A percentile compares a stretch with the other conserved stretches of the same genome.
Conservation (phyloP, 1,140 invertebrate species). For the Pantala flavescens region DNA sequence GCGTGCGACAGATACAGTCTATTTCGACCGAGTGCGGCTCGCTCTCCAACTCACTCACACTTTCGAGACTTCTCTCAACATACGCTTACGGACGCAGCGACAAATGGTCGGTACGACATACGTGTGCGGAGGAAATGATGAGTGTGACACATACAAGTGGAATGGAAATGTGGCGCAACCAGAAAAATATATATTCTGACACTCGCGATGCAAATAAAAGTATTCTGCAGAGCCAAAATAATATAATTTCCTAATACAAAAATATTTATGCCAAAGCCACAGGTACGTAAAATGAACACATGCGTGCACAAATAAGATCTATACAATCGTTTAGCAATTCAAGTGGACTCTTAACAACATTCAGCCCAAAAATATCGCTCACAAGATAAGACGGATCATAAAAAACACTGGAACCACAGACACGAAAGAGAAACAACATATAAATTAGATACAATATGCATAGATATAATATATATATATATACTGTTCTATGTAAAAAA, state of each 20-base stretch:
- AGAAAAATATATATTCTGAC: not conserved
- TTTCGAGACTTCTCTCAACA: not conserved
- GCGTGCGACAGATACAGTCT: too few species aligned
- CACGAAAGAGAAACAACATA: not conserved
- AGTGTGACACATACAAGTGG: not conserved
- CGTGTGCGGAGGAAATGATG: not conserved
- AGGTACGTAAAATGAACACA: not conserved
- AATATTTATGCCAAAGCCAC: not conserved
- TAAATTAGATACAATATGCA: too few species aligned
- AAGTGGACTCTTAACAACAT: not conserved
- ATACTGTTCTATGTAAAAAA: slow-evolving; percentile 4
- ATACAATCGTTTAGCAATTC: not conserved
- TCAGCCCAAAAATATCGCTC: not conserved
- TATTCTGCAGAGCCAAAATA: slow-evolving; percentile 4
- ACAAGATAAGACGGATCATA: not conserved
- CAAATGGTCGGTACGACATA: not conserved
- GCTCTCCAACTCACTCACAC: not conserved
- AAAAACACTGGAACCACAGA: not conserved
- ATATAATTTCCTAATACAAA: not conserved
- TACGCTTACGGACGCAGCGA: not conserved
- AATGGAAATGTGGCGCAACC: not conserved
- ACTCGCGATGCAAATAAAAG: not conserved
- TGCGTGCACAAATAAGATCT: not conserved
- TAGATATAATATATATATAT: too few species aligned
- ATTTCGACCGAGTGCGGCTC: not conserved